Conservation (phyloP, 2,113 vertebrate species). For the Epinephelus fuscoguttatus region DNA sequence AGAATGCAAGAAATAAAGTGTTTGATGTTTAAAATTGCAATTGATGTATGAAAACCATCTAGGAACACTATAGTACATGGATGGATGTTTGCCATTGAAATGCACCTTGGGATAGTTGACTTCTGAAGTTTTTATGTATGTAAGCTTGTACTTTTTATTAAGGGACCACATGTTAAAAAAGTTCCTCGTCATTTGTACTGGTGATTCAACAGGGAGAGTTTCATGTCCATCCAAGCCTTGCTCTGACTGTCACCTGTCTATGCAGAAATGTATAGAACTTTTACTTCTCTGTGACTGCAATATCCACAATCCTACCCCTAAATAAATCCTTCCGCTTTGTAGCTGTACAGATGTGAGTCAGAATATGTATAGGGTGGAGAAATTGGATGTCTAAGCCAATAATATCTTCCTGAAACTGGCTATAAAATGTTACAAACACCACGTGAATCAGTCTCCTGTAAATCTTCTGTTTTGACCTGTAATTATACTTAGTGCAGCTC, state of each 20-base stretch:
- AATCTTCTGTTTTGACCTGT: slow-evolving; percentile 22
- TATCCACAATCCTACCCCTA: neutral
- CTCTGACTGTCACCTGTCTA: neutral
- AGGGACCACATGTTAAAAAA: neutral
- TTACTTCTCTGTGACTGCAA: neutral
- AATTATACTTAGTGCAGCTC: slow-evolving; percentile 25
- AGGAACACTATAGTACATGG: too few species aligned
- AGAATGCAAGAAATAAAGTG: too few species aligned
- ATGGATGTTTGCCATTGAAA: too few species aligned
- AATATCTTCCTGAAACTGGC: neutral
- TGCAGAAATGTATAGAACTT: neutral
- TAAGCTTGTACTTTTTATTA: too few species aligned
- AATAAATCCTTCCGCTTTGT: neutral
- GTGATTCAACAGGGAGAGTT: neutral
- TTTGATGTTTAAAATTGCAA: too few species aligned
- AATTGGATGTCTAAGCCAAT: neutral
- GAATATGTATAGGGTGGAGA: neutral
- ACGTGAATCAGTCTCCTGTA: neutral
- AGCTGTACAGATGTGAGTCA: neutral
- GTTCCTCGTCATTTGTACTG: neutral
- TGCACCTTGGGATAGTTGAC: too few species aligned
- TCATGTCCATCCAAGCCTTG: neutral
- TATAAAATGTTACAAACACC: slow-evolving; percentile 13
- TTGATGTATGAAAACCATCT: too few species aligned
- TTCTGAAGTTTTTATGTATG: too few species aligned